Base-by-base conservation (phyloP, 1,140 invertebrate genomes). In the Piezodorus guildinii region DNA sequence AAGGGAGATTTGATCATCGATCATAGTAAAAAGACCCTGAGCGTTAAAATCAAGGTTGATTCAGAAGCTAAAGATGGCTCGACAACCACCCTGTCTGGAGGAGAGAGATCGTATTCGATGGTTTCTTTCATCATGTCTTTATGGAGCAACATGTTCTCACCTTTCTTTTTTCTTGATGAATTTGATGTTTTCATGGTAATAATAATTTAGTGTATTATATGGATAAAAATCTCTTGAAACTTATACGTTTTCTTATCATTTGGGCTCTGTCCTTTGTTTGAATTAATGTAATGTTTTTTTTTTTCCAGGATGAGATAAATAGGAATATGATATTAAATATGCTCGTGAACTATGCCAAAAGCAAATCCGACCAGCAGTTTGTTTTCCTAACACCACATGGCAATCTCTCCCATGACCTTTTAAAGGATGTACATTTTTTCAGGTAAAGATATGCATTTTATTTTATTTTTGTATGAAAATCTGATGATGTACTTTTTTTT, bases 121-220 rank as follows among this genome's bases (percentile, higher is more conserved):
- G 87, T 98, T 10, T 90, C 91, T 17, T 94, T 98, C 71, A 85
- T 99, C 64, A 82, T 98, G 70, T 83, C 95, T 3, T 77, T 99
- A 15, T 98, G 96, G 96, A 86, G 91, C 49, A 86, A 85, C 60
- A 87, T 91, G 70, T 83, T 88, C 66, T 82, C 91, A 64, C 96
- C 96, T 0, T 97, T 98, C 74, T 88, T 92, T 73, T 94, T 96
- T 72, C 78, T 98, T 51, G 96, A 98, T 74, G 96, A 99, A 79
- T 98, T 98, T 75, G 96, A 98, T 74, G 94, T 98, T 0, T 99
- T 94, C 73, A 97, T 98, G 89, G 94, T 87, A 70, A 72, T 71
- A 71, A 69, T 65, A 39, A 21, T 51, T 43, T 62, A 19, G n/a
- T n/a, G n/a, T n/a, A n/a, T n/a, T n/a, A n/a, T n/a, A n/a, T n/a